Evolutionary conservation across 2,113 vertebrate species (phyloP).

Genomic region (Zosterops hypoxanthus): DNA sequence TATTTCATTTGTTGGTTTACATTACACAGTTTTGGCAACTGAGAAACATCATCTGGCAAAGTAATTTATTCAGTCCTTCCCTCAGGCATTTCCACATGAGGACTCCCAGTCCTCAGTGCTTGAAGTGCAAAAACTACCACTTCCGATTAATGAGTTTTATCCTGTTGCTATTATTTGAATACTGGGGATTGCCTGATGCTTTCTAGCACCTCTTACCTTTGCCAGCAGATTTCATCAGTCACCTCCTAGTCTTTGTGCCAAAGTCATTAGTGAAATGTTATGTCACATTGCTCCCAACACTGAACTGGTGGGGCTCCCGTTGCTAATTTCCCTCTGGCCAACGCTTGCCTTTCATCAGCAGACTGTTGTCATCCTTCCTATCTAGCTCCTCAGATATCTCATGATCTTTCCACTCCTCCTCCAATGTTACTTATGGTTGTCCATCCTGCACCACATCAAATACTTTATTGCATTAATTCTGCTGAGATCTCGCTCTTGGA

Average conservation of each 20-base stretch:
- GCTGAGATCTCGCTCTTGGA: not conserved
- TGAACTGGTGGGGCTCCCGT: not conserved
- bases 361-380: not conserved
- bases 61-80: not conserved
- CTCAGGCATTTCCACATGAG: not conserved
- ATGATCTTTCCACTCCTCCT: not conserved
- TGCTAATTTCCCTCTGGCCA: not conserved
- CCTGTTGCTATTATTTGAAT: not conserved
- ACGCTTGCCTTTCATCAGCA: not conserved
- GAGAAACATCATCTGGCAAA: not conserved
- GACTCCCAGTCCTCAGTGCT: not conserved
- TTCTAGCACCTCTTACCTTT: not conserved
- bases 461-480: not conserved
- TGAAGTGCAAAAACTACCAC: not conserved
- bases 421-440: not conserved
- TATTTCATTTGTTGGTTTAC: not conserved
- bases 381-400: not conserved
- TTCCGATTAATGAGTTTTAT: not conserved
- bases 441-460: not conserved
- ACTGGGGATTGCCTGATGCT: not conserved
- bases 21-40: not conserved
- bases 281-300: not conserved
- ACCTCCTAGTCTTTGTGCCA: not conserved
- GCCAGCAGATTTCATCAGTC: not conserved
- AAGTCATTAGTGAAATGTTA: not conserved